These are phyloP conservation scores for Contarinia nasturtii DNA, from an alignment of 1,140 invertebrate species.

Conservation along the genomic window DNA sequence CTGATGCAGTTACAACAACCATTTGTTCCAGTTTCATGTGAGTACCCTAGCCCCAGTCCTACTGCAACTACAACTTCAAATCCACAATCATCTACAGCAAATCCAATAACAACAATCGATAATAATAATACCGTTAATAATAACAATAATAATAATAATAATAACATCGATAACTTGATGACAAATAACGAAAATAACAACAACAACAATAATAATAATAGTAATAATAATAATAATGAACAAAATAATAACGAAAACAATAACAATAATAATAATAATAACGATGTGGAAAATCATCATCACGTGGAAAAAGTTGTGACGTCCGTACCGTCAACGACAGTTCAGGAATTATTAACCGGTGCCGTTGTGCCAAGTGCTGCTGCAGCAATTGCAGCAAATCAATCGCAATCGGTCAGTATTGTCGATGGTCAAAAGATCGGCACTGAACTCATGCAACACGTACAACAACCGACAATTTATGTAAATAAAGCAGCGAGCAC, in stretches of 20 bases:
- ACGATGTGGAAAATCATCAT: too few species aligned
- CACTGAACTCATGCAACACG: slow-evolving; percentile 2
- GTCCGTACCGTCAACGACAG: slow-evolving; percentile 8
- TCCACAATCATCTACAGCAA: slow-evolving; percentile 4
- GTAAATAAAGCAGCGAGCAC: neutral
- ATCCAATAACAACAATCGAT: slow-evolving; percentile 1
- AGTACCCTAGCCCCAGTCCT: slow-evolving; percentile 57
- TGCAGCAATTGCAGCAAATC: slow-evolving; percentile 10
- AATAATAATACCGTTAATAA: slow-evolving; percentile 6
- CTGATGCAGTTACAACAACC: slow-evolving; percentile 89
- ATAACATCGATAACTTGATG: slow-evolving; percentile 2
- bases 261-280: too few species aligned
- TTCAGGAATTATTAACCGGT: too few species aligned
- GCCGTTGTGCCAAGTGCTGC: neutral
- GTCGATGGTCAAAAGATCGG: slow-evolving; percentile 11
- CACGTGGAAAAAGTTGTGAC: too few species aligned
- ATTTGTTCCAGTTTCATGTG: slow-evolving; percentile 82
- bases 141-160: slow-evolving; percentile 12
- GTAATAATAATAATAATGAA: slow-evolving; percentile 4
- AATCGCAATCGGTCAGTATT: slow-evolving; percentile 13
- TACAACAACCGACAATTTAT: slow-evolving; percentile 7
- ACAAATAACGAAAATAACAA: slow-evolving; percentile 3
- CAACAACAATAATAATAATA: slow-evolving; percentile 6
- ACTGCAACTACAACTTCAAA: slow-evolving; percentile 14
- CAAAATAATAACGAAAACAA: neutral